These are phyloP conservation scores for Fregata magnificens DNA, from an alignment of 2,113 vertebrate genomes.

Conservation along the genomic window DNA sequence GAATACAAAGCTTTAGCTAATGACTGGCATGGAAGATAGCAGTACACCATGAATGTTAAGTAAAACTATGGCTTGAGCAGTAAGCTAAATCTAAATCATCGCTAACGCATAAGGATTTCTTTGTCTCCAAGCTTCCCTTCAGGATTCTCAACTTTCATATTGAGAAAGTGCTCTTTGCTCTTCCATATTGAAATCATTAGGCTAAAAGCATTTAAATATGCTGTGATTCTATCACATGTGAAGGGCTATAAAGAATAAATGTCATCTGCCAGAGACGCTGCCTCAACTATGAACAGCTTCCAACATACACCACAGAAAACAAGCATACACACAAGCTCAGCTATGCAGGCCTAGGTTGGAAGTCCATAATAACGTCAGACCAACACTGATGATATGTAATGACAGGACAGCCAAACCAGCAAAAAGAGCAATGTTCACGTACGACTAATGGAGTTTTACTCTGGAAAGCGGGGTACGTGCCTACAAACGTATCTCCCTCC, in stretches of 20 bases:
- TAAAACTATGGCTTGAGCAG: background rate
- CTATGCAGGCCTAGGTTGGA: background rate
- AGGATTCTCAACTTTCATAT: background rate
- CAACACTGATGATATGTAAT: background rate
- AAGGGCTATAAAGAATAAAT: background rate
- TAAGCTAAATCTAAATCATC: background rate
- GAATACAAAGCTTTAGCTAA: background rate
- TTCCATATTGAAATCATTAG: background rate
- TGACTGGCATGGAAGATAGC: background rate
- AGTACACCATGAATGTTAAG: rapidly evolving
- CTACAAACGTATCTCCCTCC: background rate
- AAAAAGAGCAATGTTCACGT: background rate
- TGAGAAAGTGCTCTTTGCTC: background rate
- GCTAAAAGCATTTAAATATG: background rate
- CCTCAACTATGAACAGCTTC: background rate
- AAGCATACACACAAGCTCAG: rapidly evolving
- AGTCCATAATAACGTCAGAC: background rate
- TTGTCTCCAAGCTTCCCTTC: background rate
- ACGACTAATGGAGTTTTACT: background rate
- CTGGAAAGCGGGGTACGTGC: background rate
- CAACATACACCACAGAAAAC: background rate
- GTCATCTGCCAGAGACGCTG: background rate
- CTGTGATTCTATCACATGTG: background rate
- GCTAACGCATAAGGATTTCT: background rate
- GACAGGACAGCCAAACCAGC: background rate